Evolutionary conservation across 2,113 vertebrate species (phyloP), one percentile per base, ranked within the genome.

Genomic region (Psophia crepitans): DNA sequence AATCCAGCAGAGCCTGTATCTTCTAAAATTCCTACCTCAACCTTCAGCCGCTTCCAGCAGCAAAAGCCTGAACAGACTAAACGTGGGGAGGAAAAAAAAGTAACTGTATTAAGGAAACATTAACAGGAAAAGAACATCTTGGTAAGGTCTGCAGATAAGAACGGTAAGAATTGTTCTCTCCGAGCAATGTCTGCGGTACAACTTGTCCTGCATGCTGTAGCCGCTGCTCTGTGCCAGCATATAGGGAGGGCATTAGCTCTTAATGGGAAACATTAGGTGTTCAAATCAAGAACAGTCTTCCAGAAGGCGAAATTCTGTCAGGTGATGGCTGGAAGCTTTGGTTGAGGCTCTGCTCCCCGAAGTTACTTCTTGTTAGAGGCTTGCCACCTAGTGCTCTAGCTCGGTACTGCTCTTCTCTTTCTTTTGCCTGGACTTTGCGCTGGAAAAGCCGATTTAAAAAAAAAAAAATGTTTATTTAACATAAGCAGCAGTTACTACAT

Each of bases 301-400:
- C 78, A 79, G 43, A 22, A 33, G 14, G 69, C 48, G 35, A 61
- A 75, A 41, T 7, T 57, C 48, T 14, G 93, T 41, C 84, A 86
- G 94, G 24, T 84, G 84, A 64, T 43, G 41, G 83, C 85, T 14
- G 73, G 65, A 35, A 88, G 78, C 48, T 46, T 48, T 6, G 63
- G 9, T 4, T 27, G n/a, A 44, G 28, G 51, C 73, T 24, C 39
- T 7, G 9, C 68, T 83, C 56, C 33, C 83, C 37, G 7, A 35
- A 28, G 20, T 30, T 5, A 28, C 81, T 87, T 78, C 82, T 92
- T 81, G 92, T 95, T 94, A 89, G 93, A 63, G 35, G 88, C 89
- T 64, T 86, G 96, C 97, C 97, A 97, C 96, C 97, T 97, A 96
- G 94, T 88, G 97, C 91, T 91, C 12, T 3, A 8, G 1, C 12